Evolutionary conservation across 2,888 invertebrate species (phyloP), one percentile per base, ranked within the genome.

Genomic region (Mantis religiosa): DNA sequence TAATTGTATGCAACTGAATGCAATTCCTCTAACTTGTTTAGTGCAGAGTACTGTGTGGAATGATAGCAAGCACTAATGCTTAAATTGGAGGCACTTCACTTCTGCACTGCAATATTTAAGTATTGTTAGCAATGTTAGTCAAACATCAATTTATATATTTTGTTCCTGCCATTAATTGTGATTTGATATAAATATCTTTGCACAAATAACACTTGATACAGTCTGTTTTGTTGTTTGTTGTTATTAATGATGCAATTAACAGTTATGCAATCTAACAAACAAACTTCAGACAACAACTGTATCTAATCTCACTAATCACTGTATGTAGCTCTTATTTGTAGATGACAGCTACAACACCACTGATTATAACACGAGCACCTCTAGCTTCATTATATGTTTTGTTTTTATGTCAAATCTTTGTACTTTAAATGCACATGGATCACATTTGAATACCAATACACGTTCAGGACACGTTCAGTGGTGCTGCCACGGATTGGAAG

Each of bases 371-470:
- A 71, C 54, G 8, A 71, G 54, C 54, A 71, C 54, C 54, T 71
- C 54, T 71, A 71, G 25, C 54, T 71, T 71, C 54, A 71, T 71
- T 71, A 71, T 71, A 71, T 71, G 54, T 71, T 71, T 71, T 54
- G 54, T 71, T 54, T 0, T 54, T 71, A 71, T 71, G 54, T 71
- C 54, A 71, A 25, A 71, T 71, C 54, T 71, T 71, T 71, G 54
- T 71, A 71, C 54, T 71, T 20, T 71, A 71, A 71, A 71, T 88
- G 90, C 90, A 89, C 89, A 88, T 89, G 89, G 87, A 88, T 89
- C 94, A 95, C 95, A 95, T 95, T 95, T 95, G 95, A 95, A 95
- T 95, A 95, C 95, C 95, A 95, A 95, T 95, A 95, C 95, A 94
- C 91, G 88, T 91, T 91, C 90, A 89, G 87, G 84, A 90, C 93